These are phyloP conservation scores for Phainopepla nitens DNA, from an alignment of 2,113 vertebrate species.

Conservation along the genomic window DNA sequence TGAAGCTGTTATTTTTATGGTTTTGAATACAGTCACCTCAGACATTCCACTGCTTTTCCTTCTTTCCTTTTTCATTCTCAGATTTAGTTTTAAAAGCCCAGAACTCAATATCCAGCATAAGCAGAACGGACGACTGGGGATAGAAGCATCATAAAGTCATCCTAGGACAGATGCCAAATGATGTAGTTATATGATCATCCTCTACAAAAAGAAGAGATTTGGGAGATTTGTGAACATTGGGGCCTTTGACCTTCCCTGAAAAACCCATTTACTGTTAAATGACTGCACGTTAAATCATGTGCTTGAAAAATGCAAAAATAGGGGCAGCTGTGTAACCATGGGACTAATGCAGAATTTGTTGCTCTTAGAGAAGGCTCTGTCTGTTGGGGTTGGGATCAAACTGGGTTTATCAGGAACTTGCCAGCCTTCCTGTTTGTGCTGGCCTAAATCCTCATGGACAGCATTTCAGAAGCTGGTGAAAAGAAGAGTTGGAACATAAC, in stretches of 20 bases:
- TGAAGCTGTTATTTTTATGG: not conserved
- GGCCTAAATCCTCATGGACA: not conserved
- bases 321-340: not conserved
- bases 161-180: not conserved
- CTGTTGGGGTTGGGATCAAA: not conserved
- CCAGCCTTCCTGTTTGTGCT: not conserved
- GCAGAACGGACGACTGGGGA: not conserved
- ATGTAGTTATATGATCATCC: not conserved
- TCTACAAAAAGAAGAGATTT: not conserved
- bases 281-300: not conserved
- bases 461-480: not conserved
- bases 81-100: not conserved
- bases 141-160: not conserved
- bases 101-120: not conserved
- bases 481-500: not conserved
- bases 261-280: not conserved
- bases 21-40: not conserved
- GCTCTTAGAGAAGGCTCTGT: not conserved
- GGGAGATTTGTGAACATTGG: not conserved
- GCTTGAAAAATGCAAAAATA: not conserved
- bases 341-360: not conserved
- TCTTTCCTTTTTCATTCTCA: not conserved
- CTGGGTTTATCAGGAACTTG: not conserved
- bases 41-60: not conserved
- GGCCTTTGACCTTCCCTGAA: not conserved